Conservation (phyloP, 2,113 vertebrate species). For the Otocyon megalotis region DNA sequence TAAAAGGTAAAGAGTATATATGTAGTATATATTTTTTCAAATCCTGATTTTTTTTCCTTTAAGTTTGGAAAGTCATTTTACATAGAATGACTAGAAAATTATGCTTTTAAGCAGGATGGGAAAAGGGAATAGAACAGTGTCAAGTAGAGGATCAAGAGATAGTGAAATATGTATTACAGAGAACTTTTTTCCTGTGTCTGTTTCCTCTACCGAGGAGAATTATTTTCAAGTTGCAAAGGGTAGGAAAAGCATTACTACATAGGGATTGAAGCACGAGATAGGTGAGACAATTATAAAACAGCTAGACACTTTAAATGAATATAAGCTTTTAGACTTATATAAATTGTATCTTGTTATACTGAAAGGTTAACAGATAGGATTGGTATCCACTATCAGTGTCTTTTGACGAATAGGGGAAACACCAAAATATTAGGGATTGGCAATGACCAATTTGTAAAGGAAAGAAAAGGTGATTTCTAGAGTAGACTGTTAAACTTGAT, state of each 20-base stretch:
- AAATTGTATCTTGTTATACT: background rate
- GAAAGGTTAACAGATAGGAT: conserved; percentile 7
- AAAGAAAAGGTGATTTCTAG: conserved; percentile 21
- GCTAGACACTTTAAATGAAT: conserved; percentile 20
- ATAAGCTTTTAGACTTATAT: conserved; percentile 24
- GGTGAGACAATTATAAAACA: conserved; percentile 1
- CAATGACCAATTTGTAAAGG: background rate
- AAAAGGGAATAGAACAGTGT: background rate
- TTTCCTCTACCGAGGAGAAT: conserved; percentile 7
- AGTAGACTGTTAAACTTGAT: background rate
- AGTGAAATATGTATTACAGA: background rate
- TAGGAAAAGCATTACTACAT: conserved; percentile 26
- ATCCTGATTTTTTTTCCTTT: background rate
- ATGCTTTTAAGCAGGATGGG: background rate
- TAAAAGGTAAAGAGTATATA: conserved; percentile 20
- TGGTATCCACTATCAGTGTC: background rate
- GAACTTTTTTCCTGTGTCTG: background rate
- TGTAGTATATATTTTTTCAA: background rate
- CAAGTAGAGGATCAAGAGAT: background rate
- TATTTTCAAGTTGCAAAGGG: conserved; percentile 35
- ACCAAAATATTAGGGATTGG: conserved; percentile 13
- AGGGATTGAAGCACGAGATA: background rate
- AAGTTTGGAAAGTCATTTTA: conserved; percentile 30
- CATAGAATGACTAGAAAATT: conserved; percentile 14
- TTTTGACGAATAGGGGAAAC: background rate